These are phyloP conservation scores for Neodiprion fabricii DNA, from an alignment of 1,140 invertebrate genomes.

Conservation along the genomic window DNA sequence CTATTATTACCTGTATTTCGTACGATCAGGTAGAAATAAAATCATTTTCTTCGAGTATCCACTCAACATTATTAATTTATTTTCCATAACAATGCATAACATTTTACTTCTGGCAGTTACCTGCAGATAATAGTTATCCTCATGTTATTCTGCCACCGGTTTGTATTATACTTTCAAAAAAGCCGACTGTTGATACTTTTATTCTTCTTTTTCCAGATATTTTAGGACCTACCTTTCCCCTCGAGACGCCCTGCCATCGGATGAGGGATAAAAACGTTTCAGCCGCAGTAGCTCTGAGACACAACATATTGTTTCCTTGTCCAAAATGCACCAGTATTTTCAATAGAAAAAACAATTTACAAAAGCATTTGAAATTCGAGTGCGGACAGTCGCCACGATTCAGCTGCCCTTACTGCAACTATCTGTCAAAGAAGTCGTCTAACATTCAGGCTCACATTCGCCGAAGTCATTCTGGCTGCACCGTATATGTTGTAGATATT, in stretches of 20 bases:
- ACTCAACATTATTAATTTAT: too few relatives aligned
- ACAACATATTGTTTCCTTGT: conserved; percentile 62
- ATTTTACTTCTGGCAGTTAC: too few relatives aligned
- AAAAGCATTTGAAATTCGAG: conserved; percentile 65
- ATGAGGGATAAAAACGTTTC: neutral
- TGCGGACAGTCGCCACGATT: conserved; percentile 67
- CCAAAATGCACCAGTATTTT: conserved; percentile 67
- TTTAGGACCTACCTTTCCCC: too few relatives aligned
- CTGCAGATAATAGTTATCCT: too few relatives aligned
- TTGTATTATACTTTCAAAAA: too few relatives aligned
- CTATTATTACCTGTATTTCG: too few relatives aligned
- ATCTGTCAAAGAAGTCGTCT: conserved; percentile 59
- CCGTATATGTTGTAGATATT: conserved; percentile 41
- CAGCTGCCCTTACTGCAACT: conserved; percentile 63
- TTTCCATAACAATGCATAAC: too few relatives aligned
- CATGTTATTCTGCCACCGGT: too few relatives aligned
- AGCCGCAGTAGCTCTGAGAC: conserved; percentile 25
- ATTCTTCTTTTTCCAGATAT: too few relatives aligned
- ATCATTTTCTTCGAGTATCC: too few relatives aligned
- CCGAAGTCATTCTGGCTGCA: conserved; percentile 41
- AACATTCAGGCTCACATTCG: conserved; percentile 57
- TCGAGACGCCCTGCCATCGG: neutral
- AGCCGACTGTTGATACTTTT: too few relatives aligned
- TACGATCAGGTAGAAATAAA: too few relatives aligned
- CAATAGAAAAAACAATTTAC: conserved; percentile 68